These are phyloP conservation scores for Torymus auratus DNA, from an alignment of 2,888 invertebrate species.

Conservation along the genomic window DNA sequence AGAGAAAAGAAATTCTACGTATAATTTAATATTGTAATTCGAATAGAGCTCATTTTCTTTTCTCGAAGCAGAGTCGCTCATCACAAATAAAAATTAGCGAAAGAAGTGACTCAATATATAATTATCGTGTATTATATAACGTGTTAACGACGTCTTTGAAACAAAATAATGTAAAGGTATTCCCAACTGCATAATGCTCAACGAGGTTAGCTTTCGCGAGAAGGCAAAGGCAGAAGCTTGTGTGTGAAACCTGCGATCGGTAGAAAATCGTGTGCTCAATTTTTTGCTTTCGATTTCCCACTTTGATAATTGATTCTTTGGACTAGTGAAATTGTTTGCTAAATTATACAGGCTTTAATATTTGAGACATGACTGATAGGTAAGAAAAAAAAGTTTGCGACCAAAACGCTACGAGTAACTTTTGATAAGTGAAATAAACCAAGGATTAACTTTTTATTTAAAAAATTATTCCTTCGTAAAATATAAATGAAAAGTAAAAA, in stretches of 20 bases:
- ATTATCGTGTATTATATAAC: conserved; percentile 1
- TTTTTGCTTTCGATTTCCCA: conserved; percentile 10
- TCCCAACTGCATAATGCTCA: conserved; percentile 50
- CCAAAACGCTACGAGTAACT: conserved; percentile 28
- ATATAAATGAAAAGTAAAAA: too few species aligned
- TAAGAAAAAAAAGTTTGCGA: conserved; percentile 23
- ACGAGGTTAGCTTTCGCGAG: conserved; percentile 59
- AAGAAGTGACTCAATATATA: conserved; percentile 15
- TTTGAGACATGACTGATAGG: conserved; percentile 22
- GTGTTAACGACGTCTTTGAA: conserved; percentile 41
- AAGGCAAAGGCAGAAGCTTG: conserved; percentile 58
- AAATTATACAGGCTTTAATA: conserved; percentile 11
- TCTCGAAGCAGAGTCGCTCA: conserved; percentile 43
- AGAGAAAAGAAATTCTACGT: conserved; percentile 30
- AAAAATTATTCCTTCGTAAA: too few species aligned
- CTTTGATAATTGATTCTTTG: conserved; percentile 1
- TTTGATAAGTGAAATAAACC: background rate
- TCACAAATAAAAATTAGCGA: conserved; percentile 38
- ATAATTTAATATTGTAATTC: background rate
- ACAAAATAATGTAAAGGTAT: conserved; percentile 22
- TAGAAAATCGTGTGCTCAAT: conserved; percentile 19
- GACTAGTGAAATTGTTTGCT: conserved; percentile 1
- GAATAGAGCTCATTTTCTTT: background rate
- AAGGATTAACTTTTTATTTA: too few species aligned
- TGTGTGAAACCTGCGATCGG: conserved; percentile 35